phyloP scores from a whole-genome alignment of 2,888 invertebrate species.

The Drosophila bunnanda region DNA sequence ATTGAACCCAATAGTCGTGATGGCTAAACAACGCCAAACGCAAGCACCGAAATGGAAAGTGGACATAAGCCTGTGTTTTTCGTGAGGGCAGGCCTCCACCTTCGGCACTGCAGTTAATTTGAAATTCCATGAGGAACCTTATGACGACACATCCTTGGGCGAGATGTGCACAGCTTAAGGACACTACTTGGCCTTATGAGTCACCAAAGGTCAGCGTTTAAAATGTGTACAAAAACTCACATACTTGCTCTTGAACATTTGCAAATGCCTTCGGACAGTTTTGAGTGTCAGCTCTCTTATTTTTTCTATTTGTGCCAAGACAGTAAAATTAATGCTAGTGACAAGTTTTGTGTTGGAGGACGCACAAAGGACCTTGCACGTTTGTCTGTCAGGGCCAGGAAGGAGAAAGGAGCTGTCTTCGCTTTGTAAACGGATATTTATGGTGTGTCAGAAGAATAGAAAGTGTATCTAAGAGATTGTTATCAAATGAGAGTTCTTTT shows the following conservation, averaged over 20 bases:
- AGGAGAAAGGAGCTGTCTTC: slow-evolving; percentile 14
- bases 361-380: slow-evolving; percentile 50
- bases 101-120: slow-evolving; percentile 57
- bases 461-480: neutral
- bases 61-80: neutral
- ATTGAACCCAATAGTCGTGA: slow-evolving; percentile 70
- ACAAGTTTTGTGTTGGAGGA: slow-evolving; percentile 51
- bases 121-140: slow-evolving; percentile 54
- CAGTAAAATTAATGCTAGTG: slow-evolving; percentile 41
- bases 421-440: slow-evolving; percentile 8
- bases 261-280: slow-evolving; percentile 37
- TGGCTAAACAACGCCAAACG: slow-evolving; percentile 32
- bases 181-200: slow-evolving; percentile 31
- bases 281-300: slow-evolving; percentile 27
- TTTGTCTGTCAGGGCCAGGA: slow-evolving; percentile 29
- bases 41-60: slow-evolving; percentile 58
- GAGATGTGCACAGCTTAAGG: slow-evolving; percentile 22
- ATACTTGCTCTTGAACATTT: slow-evolving; percentile 49
- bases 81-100: neutral
- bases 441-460: neutral
- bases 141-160: slow-evolving; percentile 60
- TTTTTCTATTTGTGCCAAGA: slow-evolving; percentile 20
- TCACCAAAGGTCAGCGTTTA: slow-evolving; percentile 49
- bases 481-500: neutral
- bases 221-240: slow-evolving; percentile 35